Evolutionary conservation across 1,140 invertebrate genomes (phyloP), one percentile per base, ranked within the genome.

Genomic region (Pseudachorutes palmiensis): DNA sequence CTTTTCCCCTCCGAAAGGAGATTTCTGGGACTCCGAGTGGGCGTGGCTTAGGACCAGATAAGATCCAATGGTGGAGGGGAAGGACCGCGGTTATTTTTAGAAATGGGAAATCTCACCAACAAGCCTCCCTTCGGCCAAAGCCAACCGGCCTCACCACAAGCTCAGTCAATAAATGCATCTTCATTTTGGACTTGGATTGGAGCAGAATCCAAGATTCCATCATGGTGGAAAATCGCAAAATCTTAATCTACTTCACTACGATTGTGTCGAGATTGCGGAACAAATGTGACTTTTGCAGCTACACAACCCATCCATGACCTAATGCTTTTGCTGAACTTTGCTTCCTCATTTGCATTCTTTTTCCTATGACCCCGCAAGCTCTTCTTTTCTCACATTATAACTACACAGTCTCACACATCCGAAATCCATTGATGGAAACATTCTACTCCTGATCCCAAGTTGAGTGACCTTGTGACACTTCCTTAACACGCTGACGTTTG

Each of bases 401-500:
- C n/a, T n/a, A n/a, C n/a, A n/a, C n/a, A n/a, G n/a, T n/a, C n/a
- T n/a, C n/a, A n/a, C n/a, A n/a, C n/a, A n/a, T n/a, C n/a, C n/a
- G n/a, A n/a, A n/a, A n/a, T n/a, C n/a, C n/a, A n/a, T n/a, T n/a
- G n/a, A n/a, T n/a, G n/a, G n/a, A n/a, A n/a, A n/a, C 9, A 55
- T 55, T 55, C 51, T 14, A 24, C 12, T 9, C 12, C 24, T 9
- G 12, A 55, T 55, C 24, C 12, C 5, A 55, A 26, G 51, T 55
- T 55, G 51, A 26, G 51, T 55, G 51, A 12, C 51, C 51, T 55
- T 55, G 51, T 55, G 51, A 55, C 51, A 55, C 24, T 55, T 55
- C 51, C 24, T 12, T 9, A 19, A 41, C 36, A 9, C 36, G 9
- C 12, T 55, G 51, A 55, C 9, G 51, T 24, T 24, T 24, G 9